Evolutionary conservation across 2,113 vertebrate genomes (phyloP).

Genomic region (Python bivittatus): DNA sequence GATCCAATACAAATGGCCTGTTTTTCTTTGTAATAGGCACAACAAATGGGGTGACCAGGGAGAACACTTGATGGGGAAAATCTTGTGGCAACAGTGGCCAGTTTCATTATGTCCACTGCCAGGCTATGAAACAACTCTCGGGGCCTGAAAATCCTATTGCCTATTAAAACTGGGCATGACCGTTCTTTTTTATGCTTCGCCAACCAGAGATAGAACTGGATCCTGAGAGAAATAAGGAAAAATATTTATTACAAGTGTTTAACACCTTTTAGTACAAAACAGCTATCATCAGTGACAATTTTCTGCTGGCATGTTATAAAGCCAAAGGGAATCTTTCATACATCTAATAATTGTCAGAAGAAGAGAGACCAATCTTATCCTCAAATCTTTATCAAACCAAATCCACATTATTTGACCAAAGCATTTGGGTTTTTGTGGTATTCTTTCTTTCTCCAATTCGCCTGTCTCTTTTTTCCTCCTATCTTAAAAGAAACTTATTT

Average conservation of each 20-base stretch:
- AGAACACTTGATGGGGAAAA: constrained; percentile 69
- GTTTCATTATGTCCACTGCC: constrained; percentile 73
- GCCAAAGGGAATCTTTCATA: constrained; percentile 70
- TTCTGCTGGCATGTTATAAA: constrained; percentile 66
- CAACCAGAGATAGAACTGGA: constrained; percentile 71
- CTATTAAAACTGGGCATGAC: constrained; percentile 76
- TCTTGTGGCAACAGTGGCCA: constrained; percentile 74
- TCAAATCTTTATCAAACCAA: constrained; percentile 41
- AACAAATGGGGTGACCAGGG: constrained; percentile 69
- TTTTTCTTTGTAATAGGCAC: constrained; percentile 62
- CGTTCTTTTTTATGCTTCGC: constrained; percentile 77
- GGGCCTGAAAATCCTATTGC: constrained; percentile 75
- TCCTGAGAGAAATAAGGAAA: constrained; percentile 75
- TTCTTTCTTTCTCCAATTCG: background rate
- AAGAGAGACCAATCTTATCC: constrained; percentile 48
- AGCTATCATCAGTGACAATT: constrained; percentile 66
- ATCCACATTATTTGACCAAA: background rate
- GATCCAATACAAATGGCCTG: constrained; percentile 66
- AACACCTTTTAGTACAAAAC: constrained; percentile 77
- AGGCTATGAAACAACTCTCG: constrained; percentile 76
- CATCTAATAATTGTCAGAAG: constrained; percentile 67
- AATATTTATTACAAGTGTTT: constrained; percentile 77
- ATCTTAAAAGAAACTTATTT: background rate
- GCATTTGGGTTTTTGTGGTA: background rate
- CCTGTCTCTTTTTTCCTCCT: too few species aligned